Evolutionary conservation across 2,113 vertebrate species (phyloP).

Genomic region (Pachypanchax playfairii): DNA sequence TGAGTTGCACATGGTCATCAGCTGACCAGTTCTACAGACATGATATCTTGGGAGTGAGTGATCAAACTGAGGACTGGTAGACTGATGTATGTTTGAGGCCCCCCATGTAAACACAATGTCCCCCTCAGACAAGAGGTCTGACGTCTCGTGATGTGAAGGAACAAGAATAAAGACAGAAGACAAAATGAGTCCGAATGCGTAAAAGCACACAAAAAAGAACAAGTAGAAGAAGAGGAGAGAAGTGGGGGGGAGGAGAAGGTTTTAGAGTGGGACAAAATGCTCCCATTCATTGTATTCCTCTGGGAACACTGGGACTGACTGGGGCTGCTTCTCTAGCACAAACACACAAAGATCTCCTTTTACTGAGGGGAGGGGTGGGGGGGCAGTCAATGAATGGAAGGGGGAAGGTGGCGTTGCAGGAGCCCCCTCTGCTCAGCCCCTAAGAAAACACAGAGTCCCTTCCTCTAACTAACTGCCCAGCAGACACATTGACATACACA

Average conservation of each 20-base stretch:
- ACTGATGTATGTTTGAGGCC: neutral
- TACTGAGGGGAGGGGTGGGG: slow-evolving; percentile 67
- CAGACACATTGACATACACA: slow-evolving; percentile 58
- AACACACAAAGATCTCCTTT: slow-evolving; percentile 96
- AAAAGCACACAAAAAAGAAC: slow-evolving; percentile 20
- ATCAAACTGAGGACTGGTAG: no score
- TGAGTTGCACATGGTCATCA: slow-evolving; percentile 38
- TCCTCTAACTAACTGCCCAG: slow-evolving; percentile 81
- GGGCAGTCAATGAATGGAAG: slow-evolving; percentile 86
- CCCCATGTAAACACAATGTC: slow-evolving; percentile 71
- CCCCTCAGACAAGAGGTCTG: slow-evolving; percentile 55
- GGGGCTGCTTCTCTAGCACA: slow-evolving; percentile 80
- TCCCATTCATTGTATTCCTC: slow-evolving; percentile 96
- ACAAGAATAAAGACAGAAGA: slow-evolving; percentile 86
- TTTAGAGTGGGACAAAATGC: slow-evolving; percentile 88
- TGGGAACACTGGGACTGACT: slow-evolving; percentile 88
- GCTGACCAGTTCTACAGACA: slow-evolving; percentile 29
- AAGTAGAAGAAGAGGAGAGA: slow-evolving; percentile 16
- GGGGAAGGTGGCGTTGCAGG: slow-evolving; percentile 59
- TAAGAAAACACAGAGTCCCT: slow-evolving; percentile 92
- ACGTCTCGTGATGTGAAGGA: slow-evolving; percentile 90
- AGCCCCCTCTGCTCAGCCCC: slow-evolving; percentile 85
- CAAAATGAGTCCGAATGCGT: slow-evolving; percentile 79
- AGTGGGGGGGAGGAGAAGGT: slow-evolving; percentile 9
- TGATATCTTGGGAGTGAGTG: slow-evolving; percentile 1